Evolutionary conservation across 2,888 invertebrate genomes (phyloP).

Genomic region (Tenthredo amoena): DNA sequence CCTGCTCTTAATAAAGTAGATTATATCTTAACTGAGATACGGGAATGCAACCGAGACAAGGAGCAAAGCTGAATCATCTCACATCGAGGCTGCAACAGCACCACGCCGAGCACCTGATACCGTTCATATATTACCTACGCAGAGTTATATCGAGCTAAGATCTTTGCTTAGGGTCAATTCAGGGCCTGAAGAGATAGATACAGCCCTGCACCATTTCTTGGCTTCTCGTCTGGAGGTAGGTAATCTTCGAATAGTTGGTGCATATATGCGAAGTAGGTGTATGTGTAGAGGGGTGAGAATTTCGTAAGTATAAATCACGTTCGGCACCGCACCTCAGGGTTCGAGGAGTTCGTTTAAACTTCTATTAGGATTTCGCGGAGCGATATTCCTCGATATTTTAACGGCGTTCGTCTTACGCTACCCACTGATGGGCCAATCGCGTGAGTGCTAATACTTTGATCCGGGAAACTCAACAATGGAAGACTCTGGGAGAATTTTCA

Average conservation of each 20-base stretch:
- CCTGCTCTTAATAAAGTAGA: constrained; percentile 52
- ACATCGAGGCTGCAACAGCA: neutral
- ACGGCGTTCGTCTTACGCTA: constrained; percentile 2
- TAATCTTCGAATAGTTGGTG: neutral
- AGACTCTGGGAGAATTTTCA: constrained; percentile 29
- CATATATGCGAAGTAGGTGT: neutral
- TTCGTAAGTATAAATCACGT: constrained; percentile 31
- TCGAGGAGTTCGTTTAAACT: constrained; percentile 33
- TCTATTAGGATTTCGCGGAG: constrained; percentile 42
- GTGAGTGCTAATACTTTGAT: constrained; percentile 51
- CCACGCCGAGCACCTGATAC: constrained; percentile 50
- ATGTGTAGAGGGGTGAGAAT: neutral
- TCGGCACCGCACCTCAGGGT: neutral
- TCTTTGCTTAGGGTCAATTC: constrained; percentile 35
- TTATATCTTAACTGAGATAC: constrained; percentile 23
- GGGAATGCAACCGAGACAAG: constrained; percentile 35
- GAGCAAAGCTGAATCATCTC: neutral
- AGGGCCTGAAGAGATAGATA: neutral
- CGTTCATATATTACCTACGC: constrained; percentile 31
- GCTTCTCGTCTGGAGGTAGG: neutral
- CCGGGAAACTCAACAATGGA: constrained; percentile 46
- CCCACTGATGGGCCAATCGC: constrained; percentile 49
- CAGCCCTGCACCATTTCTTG: neutral
- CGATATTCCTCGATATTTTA: constrained; percentile 37
- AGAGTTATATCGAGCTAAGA: constrained; percentile 17